Evolutionary conservation across 2,113 vertebrate genomes (phyloP), one percentile per base, ranked within the genome.

Genomic region (Clinocottus analis): DNA sequence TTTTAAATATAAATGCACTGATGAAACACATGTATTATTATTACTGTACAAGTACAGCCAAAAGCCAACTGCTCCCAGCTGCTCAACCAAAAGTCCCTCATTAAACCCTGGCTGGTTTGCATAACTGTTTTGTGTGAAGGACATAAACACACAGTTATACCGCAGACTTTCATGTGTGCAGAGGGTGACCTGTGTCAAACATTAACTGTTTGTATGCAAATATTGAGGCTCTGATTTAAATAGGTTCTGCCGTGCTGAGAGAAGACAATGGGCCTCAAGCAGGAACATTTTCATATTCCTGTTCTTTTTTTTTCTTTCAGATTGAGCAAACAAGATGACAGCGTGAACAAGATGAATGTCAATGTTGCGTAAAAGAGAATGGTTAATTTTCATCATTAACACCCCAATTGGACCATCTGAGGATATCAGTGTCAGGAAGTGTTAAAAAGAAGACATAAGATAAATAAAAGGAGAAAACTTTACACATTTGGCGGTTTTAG

Each of bases 71-170:
- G 55, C 10, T 0, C 4, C 9, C 17, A 47, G 12, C 19, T 0
- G 17, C 33, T 33, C 2, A 35, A 14, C 21, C 31, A 21, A 1
- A 9, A 3, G 19, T 17, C 19, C 17, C 63, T 29, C 17, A 23
- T 35, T 11, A 55, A 53, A 66, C 19, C 29, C 12, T 0, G 31
- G n/a, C 41, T 76, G 11, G 5, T 91, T 89, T 90, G 80, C 86
- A 84, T 85, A 90, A 87, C 73, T 4, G 0, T 61, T 72, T 79
- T 23, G 56, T 12, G 2, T 23, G 45, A 4, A 12, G 1, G 10
- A 4, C 1, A 25, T 19, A 3, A 59, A 27, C 3, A 21, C 23
- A 33, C n/a, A 0, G 3, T 77, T 9, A 55, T 45, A 59, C 13
- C 23, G 14, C 69, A 31, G 55, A 2, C 39, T 3, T 45, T 13